Conservation (phyloP, 1,140 invertebrate genomes). For the Drosophila funebris region DNA sequence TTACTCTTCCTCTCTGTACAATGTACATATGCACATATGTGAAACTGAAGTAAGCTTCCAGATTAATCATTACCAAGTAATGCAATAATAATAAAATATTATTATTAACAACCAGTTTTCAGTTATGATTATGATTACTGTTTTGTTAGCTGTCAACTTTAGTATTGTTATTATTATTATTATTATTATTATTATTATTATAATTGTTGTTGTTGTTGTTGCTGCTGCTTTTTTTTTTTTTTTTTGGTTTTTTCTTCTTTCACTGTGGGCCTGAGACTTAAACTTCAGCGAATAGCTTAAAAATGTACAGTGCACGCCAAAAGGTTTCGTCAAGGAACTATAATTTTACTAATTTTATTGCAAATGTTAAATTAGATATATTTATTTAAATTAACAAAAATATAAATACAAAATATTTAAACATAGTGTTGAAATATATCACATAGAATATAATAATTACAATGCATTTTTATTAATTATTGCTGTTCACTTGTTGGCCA, state of each 20-base stretch:
- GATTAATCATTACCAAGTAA: slow-evolving; percentile 78
- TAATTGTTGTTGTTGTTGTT: slow-evolving; percentile 8
- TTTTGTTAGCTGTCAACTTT: slow-evolving; percentile 55
- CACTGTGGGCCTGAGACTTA: slow-evolving; percentile 25
- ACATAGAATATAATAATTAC: too few species aligned
- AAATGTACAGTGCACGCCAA: slow-evolving; percentile 43
- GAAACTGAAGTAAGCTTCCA: slow-evolving; percentile 51
- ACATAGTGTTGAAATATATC: too few species aligned
- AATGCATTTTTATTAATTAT: background rate
- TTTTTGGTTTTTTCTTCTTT: slow-evolving; percentile 17
- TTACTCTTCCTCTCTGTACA: background rate
- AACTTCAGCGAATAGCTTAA: slow-evolving; percentile 9
- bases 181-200: background rate
- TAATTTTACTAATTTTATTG: too few species aligned
- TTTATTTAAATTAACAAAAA: too few species aligned
- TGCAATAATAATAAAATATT: slow-evolving; percentile 79
- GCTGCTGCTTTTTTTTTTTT: slow-evolving; percentile 9
- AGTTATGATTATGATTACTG: slow-evolving; percentile 56
- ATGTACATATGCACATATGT: background rate
- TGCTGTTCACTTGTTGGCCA: background rate
- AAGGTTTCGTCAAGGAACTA: too few species aligned
- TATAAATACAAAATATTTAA: too few species aligned
- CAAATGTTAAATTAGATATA: too few species aligned
- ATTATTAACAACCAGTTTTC: slow-evolving; percentile 73
- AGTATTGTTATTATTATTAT: slow-evolving; percentile 16